phyloP scores from a whole-genome alignment of 1,140 invertebrate genomes.

The Lordiphosa collinella region DNA sequence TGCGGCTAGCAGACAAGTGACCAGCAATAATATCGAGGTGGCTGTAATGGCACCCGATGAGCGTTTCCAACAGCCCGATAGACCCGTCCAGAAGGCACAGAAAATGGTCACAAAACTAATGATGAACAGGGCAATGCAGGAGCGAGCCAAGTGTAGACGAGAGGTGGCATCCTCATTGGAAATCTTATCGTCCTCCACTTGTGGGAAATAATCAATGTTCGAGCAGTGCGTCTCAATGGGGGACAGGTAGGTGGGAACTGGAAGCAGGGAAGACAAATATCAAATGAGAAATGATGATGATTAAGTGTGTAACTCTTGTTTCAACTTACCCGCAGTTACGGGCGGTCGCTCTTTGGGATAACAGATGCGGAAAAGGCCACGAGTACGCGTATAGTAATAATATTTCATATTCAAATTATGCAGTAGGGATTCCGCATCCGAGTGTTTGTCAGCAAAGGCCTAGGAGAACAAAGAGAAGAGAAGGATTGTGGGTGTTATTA shows the following conservation, averaged over 20 bases:
- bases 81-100: slow-evolving; percentile 95
- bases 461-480: too few relatives aligned
- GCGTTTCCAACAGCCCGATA: slow-evolving; percentile 92
- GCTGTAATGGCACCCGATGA: slow-evolving; percentile 95
- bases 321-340: slow-evolving; percentile 83
- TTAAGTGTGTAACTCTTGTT: too few relatives aligned
- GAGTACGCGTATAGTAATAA: slow-evolving; percentile 91
- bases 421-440: slow-evolving; percentile 85
- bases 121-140: slow-evolving; percentile 94
- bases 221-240: slow-evolving; percentile 96
- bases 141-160: slow-evolving; percentile 92
- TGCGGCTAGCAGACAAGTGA: slow-evolving; percentile 91
- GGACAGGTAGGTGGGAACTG: slow-evolving; percentile 94
- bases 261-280: slow-evolving; percentile 73
- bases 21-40: slow-evolving; percentile 93
- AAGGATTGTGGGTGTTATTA: too few relatives aligned
- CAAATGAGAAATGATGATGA: background rate
- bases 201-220: slow-evolving; percentile 93
- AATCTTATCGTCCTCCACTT: slow-evolving; percentile 71
- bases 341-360: slow-evolving; percentile 93
- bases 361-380: slow-evolving; percentile 94
- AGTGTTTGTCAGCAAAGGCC: slow-evolving; percentile 86
- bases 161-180: slow-evolving; percentile 71
- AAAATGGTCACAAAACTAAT: slow-evolving; percentile 91
- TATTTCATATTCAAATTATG: slow-evolving; percentile 90